phyloP scores from a whole-genome alignment of 2,888 invertebrate genomes.

The Nephrotoma appendiculata region DNA sequence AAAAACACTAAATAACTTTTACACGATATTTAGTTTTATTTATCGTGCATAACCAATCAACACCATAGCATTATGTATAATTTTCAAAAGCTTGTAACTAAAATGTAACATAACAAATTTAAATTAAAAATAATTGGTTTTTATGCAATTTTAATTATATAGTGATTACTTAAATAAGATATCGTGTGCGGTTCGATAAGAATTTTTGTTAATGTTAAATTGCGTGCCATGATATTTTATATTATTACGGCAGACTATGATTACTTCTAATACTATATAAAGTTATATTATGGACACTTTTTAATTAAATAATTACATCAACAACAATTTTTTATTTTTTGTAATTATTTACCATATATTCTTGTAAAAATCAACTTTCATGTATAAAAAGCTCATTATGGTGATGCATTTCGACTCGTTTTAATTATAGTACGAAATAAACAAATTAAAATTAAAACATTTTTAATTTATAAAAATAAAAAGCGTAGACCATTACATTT shows the following conservation, averaged over 20 bases:
- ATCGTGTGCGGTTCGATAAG: not conserved
- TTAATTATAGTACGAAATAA: not conserved
- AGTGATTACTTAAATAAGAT: not conserved
- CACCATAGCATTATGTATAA: not conserved
- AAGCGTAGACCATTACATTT: not conserved
- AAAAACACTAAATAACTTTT: not conserved
- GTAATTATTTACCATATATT: too few relatives aligned
- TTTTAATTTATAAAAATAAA: not conserved
- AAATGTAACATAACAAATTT: not conserved
- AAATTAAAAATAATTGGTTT: not conserved
- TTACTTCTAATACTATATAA: too few relatives aligned
- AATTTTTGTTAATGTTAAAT: not conserved
- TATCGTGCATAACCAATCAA: not conserved
- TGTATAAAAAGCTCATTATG: too few relatives aligned
- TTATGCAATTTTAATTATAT: not conserved
- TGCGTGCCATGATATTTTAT: not conserved
- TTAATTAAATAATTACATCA: too few relatives aligned
- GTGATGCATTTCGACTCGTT: not conserved
- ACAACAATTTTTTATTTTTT: too few relatives aligned
- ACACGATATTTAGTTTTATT: not conserved
- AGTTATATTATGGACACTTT: too few relatives aligned
- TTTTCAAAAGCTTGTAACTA: not conserved
- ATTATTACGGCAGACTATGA: too few relatives aligned
- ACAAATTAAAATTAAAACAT: not conserved
- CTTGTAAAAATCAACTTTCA: too few relatives aligned